A percentile compares a stretch with the other conserved stretches of the same genome.
Conservation (phyloP, 1,140 invertebrate genomes). For the Sycophila sp. region DNA sequence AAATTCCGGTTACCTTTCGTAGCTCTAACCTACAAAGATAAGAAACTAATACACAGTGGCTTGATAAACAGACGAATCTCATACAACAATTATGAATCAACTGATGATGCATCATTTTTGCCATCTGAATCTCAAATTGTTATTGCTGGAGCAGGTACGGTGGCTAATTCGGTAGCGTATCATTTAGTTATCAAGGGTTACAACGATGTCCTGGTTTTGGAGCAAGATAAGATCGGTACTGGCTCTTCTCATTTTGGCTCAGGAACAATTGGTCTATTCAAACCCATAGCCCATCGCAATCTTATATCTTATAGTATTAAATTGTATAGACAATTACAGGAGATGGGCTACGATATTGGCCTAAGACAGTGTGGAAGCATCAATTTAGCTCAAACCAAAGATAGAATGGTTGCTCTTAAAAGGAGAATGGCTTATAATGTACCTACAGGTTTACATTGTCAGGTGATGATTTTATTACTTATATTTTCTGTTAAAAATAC, state of each 20-base stretch:
- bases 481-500: neutral
- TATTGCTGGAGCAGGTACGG: conserved; percentile 74
- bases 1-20: neutral
- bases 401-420: conserved; percentile 74
- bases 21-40: conserved; percentile 39
- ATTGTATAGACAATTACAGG: conserved; percentile 72
- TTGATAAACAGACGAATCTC: neutral
- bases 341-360: conserved; percentile 72
- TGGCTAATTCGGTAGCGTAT: conserved; percentile 77
- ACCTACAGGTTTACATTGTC: conserved; percentile 69
- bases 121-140: conserved; percentile 70
- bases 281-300: conserved; percentile 70
- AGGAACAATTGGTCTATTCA: conserved; percentile 73
- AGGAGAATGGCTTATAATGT: conserved; percentile 71
- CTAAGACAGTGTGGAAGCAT: conserved; percentile 77
- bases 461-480: conserved; percentile 49
- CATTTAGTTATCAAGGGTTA: conserved; percentile 72
- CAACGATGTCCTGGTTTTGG: conserved; percentile 73
- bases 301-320: conserved; percentile 72
- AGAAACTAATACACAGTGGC: neutral
- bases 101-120: conserved; percentile 37
- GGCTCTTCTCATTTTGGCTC: conserved; percentile 76
- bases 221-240: conserved; percentile 74
- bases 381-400: conserved; percentile 77
- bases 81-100: conserved; percentile 25